These are phyloP conservation scores for Amiota mariae DNA, from an alignment of 2,888 invertebrate genomes.

Conservation along the genomic window DNA sequence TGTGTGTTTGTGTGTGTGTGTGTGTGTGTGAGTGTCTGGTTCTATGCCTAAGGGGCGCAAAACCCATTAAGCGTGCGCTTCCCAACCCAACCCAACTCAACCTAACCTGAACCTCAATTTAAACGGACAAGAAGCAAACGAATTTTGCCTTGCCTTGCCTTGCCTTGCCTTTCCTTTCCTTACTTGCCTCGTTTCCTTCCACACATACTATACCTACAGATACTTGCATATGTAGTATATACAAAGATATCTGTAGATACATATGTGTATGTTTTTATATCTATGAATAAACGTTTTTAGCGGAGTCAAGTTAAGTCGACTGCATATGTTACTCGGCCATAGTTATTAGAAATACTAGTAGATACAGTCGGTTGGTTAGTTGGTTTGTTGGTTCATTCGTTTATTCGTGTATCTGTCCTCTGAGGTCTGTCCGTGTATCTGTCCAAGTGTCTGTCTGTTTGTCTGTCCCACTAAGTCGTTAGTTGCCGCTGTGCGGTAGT, in stretches of 20 bases:
- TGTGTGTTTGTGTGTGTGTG: too few relatives aligned
- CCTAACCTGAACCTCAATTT: constrained; percentile 41
- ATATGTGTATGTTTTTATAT: too few relatives aligned
- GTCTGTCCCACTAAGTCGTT: background rate
- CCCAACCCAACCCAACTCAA: constrained; percentile 41
- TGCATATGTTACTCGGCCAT: constrained; percentile 34
- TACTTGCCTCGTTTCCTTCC: constrained; percentile 22
- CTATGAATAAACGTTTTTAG: too few relatives aligned
- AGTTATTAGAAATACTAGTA: constrained; percentile 35
- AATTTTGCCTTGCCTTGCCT: constrained; percentile 23
- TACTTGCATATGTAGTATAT: constrained; percentile 2
- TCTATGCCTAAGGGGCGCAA: constrained; percentile 49
- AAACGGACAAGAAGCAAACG: constrained; percentile 9
- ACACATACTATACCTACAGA: too few relatives aligned
- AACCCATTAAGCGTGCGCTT: constrained; percentile 53
- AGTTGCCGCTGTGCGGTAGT: constrained; percentile 56
- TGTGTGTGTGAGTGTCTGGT: constrained; percentile 37
- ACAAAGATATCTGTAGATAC: background rate
- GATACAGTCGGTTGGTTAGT: constrained; percentile 11
- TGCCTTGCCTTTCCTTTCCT: constrained; percentile 23
- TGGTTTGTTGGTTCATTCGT: too few relatives aligned
- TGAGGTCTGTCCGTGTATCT: background rate
- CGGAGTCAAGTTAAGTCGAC: too few relatives aligned
- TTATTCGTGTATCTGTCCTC: too few relatives aligned
- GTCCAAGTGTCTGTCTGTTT: background rate